Conservation (phyloP, 2,888 invertebrate species). For the Ormyrus thymus region DNA sequence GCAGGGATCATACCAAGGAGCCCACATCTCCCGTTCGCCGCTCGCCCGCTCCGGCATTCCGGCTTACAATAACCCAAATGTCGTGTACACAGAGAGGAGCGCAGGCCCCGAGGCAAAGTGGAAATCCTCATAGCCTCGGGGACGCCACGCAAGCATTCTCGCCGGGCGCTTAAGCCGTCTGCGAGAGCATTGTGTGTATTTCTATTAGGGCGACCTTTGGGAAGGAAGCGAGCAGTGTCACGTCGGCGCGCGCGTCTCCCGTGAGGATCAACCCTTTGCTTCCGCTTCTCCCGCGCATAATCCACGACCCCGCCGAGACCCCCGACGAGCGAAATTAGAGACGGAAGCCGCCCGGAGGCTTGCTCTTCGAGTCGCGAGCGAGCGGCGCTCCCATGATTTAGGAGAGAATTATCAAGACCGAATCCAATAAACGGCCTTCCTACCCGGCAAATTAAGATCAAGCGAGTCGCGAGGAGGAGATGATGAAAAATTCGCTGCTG, state of each 20-base stretch:
- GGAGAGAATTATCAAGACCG: conserved; percentile 71
- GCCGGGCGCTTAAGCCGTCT: conserved; percentile 25
- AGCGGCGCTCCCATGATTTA: conserved; percentile 67
- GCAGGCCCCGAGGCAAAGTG: conserved; percentile 18
- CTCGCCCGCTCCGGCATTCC: not conserved
- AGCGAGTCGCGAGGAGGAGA: conserved; percentile 37
- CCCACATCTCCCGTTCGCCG: not conserved
- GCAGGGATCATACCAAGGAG: not conserved
- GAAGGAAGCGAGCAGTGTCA: conserved; percentile 67
- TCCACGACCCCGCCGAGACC: conserved; percentile 55
- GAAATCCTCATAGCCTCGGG: conserved; percentile 43
- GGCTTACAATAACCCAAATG: conserved; percentile 41
- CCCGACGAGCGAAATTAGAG: conserved; percentile 68
- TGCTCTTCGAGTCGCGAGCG: conserved; percentile 56
- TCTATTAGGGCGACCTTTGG: conserved; percentile 46
- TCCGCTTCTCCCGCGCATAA: conserved; percentile 67
- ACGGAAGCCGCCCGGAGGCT: conserved; percentile 50
- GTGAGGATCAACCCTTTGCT: conserved; percentile 73
- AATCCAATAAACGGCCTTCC: conserved; percentile 71
- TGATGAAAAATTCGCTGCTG: too few species aligned
- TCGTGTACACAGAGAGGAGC: conserved; percentile 4
- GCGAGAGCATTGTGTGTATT: conserved; percentile 26
- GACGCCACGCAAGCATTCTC: not conserved
- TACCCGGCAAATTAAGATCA: conserved; percentile 70
- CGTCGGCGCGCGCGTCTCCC: conserved; percentile 69